Evolutionary conservation across 2,113 vertebrate genomes (phyloP).

Genomic region (Dicrurus megarhynchus): DNA sequence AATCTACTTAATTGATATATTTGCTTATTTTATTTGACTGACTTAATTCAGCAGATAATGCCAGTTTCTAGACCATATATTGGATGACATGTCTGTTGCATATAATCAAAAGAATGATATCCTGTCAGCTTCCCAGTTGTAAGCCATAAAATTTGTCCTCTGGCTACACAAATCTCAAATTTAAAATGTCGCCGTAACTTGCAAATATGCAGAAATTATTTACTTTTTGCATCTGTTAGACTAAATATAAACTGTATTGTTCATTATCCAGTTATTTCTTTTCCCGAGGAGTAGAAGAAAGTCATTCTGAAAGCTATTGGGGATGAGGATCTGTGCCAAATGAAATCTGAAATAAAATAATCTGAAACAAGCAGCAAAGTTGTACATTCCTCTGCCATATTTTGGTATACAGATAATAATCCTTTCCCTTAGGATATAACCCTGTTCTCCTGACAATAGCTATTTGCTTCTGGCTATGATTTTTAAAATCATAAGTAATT

Average conservation of each 20-base stretch:
- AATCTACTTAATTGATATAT: background rate
- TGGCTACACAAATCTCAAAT: background rate
- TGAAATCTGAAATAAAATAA: background rate
- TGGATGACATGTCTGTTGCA: background rate
- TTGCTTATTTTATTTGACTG: background rate
- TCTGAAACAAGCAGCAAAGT: background rate
- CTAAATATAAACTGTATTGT: background rate
- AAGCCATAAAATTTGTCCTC: background rate
- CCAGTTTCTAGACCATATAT: background rate
- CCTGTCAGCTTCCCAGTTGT: background rate
- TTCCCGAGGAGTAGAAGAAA: background rate
- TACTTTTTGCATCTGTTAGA: background rate
- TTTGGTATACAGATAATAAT: background rate
- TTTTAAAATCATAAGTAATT: background rate
- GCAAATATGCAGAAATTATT: background rate
- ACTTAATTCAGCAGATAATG: background rate
- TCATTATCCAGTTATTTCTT: background rate
- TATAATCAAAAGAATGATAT: background rate
- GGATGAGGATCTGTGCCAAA: background rate
- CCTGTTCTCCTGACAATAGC: background rate
- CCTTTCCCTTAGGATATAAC: background rate
- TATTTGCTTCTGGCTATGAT: conserved; percentile 17
- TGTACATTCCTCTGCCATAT: background rate
- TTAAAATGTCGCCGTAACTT: conserved; percentile 4
- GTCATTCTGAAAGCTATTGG: background rate